A percentile compares a stretch with the other conserved stretches of the same genome.
These are phyloP conservation scores for Criorhina ranunculi DNA, from an alignment of 2,888 invertebrate species.

Conservation along the genomic window DNA sequence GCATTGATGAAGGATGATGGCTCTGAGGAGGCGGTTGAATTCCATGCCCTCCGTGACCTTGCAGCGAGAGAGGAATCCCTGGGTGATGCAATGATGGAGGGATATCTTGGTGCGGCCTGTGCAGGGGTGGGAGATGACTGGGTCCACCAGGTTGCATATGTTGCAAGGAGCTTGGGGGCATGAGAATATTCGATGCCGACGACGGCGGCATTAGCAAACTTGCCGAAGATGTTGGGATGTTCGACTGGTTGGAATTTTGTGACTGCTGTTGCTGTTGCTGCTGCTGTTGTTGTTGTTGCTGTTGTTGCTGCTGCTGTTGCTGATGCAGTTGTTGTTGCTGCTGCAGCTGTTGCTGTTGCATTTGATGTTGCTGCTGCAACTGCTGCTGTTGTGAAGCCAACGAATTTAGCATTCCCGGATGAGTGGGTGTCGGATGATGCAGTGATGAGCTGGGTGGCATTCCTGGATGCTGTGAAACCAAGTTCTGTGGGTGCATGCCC, in stretches of 20 bases:
- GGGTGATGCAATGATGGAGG: slow-evolving; percentile 84
- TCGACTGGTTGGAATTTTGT: slow-evolving; percentile 73
- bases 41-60: slow-evolving; percentile 79
- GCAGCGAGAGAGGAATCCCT: slow-evolving; percentile 82
- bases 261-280: slow-evolving; percentile 78
- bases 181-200: slow-evolving; percentile 78
- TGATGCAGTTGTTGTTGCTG: slow-evolving; percentile 62
- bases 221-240: slow-evolving; percentile 79
- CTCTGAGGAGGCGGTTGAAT: slow-evolving; percentile 81
- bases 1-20: slow-evolving; percentile 80
- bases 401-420: slow-evolving; percentile 63
- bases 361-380: slow-evolving; percentile 78
- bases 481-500: slow-evolving; percentile 84
- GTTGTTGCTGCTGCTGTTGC: slow-evolving; percentile 73
- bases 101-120: slow-evolving; percentile 84
- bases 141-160: slow-evolving; percentile 76
- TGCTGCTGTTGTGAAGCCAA: slow-evolving; percentile 67
- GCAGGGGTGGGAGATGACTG: slow-evolving; percentile 81
- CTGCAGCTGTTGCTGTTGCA: slow-evolving; percentile 78
- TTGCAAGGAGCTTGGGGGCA: slow-evolving; percentile 80
- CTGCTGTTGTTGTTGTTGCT: slow-evolving; percentile 72
- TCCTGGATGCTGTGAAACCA: slow-evolving; percentile 82
- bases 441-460: slow-evolving; percentile 78
- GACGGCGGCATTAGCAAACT: slow-evolving; percentile 85
- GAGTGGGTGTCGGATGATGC: slow-evolving; percentile 69